Evolutionary conservation across 2,797 vertebrate species (phyloP).

Genomic region (Cynopterus sphinx): DNA sequence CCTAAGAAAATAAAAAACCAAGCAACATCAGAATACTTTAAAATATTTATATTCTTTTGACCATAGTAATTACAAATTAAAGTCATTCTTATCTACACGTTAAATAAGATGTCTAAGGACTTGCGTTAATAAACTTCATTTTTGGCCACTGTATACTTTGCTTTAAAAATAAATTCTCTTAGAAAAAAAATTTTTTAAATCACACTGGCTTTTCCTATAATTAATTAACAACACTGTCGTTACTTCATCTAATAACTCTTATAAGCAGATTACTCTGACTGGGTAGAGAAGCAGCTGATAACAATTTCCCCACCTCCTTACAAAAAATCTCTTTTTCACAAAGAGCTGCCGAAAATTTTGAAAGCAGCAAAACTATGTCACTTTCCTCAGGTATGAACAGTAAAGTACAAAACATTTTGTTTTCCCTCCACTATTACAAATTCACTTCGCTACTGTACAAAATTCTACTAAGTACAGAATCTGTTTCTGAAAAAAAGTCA

Average conservation of each 20-base stretch:
- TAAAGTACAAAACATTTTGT: neutral
- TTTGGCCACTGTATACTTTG: neutral
- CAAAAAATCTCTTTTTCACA: constrained; percentile 19
- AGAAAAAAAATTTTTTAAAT: neutral
- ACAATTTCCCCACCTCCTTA: neutral
- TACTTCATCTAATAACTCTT: constrained; percentile 16
- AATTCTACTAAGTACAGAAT: neutral
- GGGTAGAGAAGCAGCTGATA: neutral
- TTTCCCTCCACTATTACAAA: neutral
- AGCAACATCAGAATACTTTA: neutral
- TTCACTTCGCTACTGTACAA: neutral
- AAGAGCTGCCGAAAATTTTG: constrained; percentile 2
- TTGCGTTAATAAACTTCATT: constrained; percentile 20
- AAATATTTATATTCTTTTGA: constrained; percentile 34
- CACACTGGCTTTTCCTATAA: neutral
- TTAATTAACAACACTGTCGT: neutral
- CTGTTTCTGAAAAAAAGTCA: constrained; percentile 5
- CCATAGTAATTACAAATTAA: constrained; percentile 31
- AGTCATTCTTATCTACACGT: constrained; percentile 28
- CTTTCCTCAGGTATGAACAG: neutral
- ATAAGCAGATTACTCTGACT: neutral
- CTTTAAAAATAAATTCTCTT: constrained; percentile 24
- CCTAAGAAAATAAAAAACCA: constrained; percentile 16
- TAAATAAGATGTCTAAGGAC: neutral
- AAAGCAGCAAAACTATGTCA: neutral